phyloP scores from a whole-genome alignment of 2,797 vertebrate genomes.

The Notolepis coatsorum region DNA sequence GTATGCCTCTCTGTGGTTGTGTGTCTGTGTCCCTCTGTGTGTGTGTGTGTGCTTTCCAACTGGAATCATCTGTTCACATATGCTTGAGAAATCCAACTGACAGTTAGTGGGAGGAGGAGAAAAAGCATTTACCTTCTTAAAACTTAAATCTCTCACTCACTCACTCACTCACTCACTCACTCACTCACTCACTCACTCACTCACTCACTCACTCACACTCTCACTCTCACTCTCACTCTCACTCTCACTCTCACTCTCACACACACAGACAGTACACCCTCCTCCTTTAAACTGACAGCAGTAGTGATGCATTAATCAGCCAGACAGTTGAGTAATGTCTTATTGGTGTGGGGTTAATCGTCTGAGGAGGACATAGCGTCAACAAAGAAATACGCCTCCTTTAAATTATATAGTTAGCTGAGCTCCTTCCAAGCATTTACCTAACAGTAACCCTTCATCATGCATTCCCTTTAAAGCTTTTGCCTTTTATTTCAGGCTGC shows the following conservation, averaged over 20 bases:
- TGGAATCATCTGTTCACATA: slow-evolving; percentile 43
- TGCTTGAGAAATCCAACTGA: slow-evolving; percentile 25
- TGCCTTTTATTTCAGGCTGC: too few species aligned
- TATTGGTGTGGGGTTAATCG: slow-evolving; percentile 35
- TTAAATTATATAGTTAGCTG: slow-evolving; percentile 20
- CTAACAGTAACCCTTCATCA: neutral
- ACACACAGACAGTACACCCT: neutral
- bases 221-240: slow-evolving; percentile 17
- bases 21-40: slow-evolving; percentile 26
- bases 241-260: neutral
- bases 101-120: slow-evolving; percentile 18
- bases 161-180: too few species aligned
- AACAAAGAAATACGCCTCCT: slow-evolving; percentile 14
- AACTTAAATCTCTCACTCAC: neutral
- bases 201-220: neutral
- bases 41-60: slow-evolving; percentile 35
- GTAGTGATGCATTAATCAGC: slow-evolving; percentile 32
- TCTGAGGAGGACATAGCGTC: slow-evolving; percentile 11
- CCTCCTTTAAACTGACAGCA: slow-evolving; percentile 27
- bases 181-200: too few species aligned
- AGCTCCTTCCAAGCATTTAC: neutral
- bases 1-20: slow-evolving; percentile 27
- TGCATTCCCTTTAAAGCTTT: slow-evolving; percentile 4
- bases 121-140: slow-evolving; percentile 29
- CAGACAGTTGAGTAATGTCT: slow-evolving; percentile 33